A percentile compares a stretch with the other conserved stretches of the same genome.
phyloP scores from a whole-genome alignment of 2,888 invertebrate species.

The Chloroclysta siterata region DNA sequence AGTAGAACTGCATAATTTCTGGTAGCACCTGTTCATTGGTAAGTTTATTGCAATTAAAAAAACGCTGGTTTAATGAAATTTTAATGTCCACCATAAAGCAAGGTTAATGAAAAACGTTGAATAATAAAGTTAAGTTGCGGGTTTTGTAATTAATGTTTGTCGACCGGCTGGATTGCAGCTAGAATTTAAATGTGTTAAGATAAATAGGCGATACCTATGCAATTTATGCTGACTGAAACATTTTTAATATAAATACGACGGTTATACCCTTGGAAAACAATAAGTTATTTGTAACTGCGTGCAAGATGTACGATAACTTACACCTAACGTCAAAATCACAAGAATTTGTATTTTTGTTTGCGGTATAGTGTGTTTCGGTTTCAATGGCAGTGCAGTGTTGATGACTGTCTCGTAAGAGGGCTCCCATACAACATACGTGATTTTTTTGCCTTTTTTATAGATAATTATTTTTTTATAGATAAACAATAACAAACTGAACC shows the following conservation, averaged over 20 bases:
- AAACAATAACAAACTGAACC: too few species aligned
- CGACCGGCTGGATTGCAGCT: slow-evolving; percentile 36
- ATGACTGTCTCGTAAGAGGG: too few species aligned
- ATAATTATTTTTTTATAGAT: too few species aligned
- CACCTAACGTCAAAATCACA: too few species aligned
- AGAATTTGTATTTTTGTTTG: too few species aligned
- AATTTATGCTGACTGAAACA: slow-evolving; percentile 4
- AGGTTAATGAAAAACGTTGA: slow-evolving; percentile 51
- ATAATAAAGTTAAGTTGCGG: slow-evolving; percentile 41
- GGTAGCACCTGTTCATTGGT: slow-evolving; percentile 30
- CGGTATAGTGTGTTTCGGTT: too few species aligned
- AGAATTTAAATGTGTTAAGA: slow-evolving; percentile 31
- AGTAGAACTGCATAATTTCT: slow-evolving; percentile 1
- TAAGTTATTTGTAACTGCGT: background rate
- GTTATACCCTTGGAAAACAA: background rate
- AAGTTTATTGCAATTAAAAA: slow-evolving; percentile 33
- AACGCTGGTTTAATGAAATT: slow-evolving; percentile 40
- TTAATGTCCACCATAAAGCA: slow-evolving; percentile 47
- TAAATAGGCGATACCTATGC: slow-evolving; percentile 19
- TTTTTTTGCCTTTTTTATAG: too few species aligned
- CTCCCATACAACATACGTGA: too few species aligned
- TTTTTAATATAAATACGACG: background rate
- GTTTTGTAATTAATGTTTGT: slow-evolving; percentile 45
- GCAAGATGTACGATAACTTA: too few species aligned
- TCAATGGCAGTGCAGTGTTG: too few species aligned